Evolutionary conservation across 2,797 vertebrate genomes (phyloP), one percentile per base, ranked within the genome.

Genomic region (Anableps anableps): DNA sequence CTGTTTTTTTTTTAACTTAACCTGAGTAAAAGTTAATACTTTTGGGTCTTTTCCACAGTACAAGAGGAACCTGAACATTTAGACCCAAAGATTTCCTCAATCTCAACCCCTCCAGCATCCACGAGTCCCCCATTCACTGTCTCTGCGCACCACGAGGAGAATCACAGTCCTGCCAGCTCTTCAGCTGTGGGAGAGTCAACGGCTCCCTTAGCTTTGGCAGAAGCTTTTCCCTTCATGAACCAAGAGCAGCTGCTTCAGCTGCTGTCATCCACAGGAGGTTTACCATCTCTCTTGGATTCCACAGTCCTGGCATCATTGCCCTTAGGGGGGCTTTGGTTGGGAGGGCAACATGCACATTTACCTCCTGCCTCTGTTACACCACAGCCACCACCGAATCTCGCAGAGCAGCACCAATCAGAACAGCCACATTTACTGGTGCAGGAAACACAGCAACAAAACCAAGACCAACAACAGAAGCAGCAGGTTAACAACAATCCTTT

Each of bases 241-340:
- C 97, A 97, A 81, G 97, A 98, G 83, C 97, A 97, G 92, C 95
- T 96, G 68, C 96, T 98, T 82, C 96, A 97, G 76, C 94, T 98
- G 58, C 91, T 97, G 51, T 96, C 96, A 21, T 94, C 96, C 75
- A 95, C 93, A 72, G 93, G 95, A 50, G 95, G 95, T 47, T 88
- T 96, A 85, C 96, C 94, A 78, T 96, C 95, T 79, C 95, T 95
- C 84, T 93, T 96, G 90, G 95, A 95, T 86, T 96, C 96, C 14
- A 71, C 96, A 38, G 92, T 96, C 75, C 84, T 96, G 79, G 94
- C 95, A 36, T 95, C 95, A 7, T 88, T 96, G 82, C 94, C 94
- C 41, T 79, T 96, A 0, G 95, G 93, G 29, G 94, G 95, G 2
- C 70, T 95, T 82, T 95, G 94, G 95, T 80, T 95, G 79, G 93